Percentiles rank a stretch among this genome's conserved stretches.
Evolutionary conservation across 2,888 invertebrate genomes (phyloP).

Genomic region (Kuschelorhynchus macadamiae): DNA sequence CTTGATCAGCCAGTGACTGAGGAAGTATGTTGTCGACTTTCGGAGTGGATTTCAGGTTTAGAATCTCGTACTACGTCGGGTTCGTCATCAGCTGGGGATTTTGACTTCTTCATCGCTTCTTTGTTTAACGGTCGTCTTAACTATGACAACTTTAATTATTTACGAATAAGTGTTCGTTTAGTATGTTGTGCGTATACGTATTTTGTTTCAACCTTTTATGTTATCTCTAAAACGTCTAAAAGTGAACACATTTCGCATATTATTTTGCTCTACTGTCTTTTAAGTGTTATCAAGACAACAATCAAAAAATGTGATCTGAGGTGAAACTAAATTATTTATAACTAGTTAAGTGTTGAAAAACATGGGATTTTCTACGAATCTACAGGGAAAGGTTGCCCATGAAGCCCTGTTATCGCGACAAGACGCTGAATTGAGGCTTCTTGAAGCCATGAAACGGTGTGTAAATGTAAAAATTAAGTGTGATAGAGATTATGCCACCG

Average conservation of each 20-base stretch:
- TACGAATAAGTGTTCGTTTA: not conserved
- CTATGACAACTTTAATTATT: conserved; percentile 17
- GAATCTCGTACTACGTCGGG: conserved; percentile 26
- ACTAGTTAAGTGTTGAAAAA: conserved; percentile 27
- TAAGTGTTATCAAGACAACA: not conserved
- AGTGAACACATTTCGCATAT: not conserved
- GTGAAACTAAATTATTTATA: not conserved
- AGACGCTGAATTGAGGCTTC: conserved; percentile 91
- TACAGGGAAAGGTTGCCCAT: conserved; percentile 91
- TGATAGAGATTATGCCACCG: conserved; percentile 91
- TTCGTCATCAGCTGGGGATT: conserved; percentile 41
- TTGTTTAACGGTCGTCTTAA: conserved; percentile 22
- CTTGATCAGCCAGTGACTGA: conserved; percentile 29
- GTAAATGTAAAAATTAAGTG: conserved; percentile 90
- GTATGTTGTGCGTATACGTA: conserved; percentile 17
- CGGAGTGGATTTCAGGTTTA: conserved; percentile 32
- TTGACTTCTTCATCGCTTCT: conserved; percentile 38
- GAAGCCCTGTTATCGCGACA: conserved; percentile 92
- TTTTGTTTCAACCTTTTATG: conserved; percentile 7
- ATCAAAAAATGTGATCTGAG: conserved; percentile 11
- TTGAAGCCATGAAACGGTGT: conserved; percentile 93
- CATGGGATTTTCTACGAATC: conserved; percentile 90
- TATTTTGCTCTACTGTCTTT: conserved; percentile 11
- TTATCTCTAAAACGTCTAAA: conserved; percentile 26
- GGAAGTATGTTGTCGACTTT: conserved; percentile 30